phyloP scores from a whole-genome alignment of 2,888 invertebrate species.

The Leptinotarsa haldemani region DNA sequence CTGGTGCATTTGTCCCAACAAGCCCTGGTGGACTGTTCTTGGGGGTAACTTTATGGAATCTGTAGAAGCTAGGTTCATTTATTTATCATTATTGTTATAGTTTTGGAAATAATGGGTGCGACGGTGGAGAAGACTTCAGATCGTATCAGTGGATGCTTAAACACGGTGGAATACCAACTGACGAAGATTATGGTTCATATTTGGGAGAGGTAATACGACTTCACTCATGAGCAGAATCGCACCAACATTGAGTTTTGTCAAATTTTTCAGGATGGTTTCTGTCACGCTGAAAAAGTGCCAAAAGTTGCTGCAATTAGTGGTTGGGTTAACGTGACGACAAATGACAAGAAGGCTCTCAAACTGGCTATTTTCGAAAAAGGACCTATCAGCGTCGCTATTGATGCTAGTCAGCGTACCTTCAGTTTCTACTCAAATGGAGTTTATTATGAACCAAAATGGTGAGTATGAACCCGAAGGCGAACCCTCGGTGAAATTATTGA shows the following conservation, averaged over 20 bases:
- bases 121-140: constrained; percentile 95
- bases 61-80: background rate
- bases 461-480: constrained; percentile 32
- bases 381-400: constrained; percentile 90
- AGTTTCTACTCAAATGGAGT: constrained; percentile 95
- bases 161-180: constrained; percentile 87
- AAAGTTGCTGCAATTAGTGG: constrained; percentile 81
- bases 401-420: constrained; percentile 89
- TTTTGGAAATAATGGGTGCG: constrained; percentile 95
- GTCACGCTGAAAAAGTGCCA: constrained; percentile 81
- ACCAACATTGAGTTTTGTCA: background rate
- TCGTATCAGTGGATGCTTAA: constrained; percentile 94
- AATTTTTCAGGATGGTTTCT: constrained; percentile 82
- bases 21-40: constrained; percentile 94
- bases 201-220: constrained; percentile 77
- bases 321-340: constrained; percentile 89
- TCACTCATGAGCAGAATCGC: background rate
- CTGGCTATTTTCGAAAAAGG: constrained; percentile 89
- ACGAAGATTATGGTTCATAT: constrained; percentile 92
- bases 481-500: too few relatives aligned
- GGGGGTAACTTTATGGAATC: constrained; percentile 73
- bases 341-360: constrained; percentile 78
- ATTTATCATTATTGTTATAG: constrained; percentile 55
- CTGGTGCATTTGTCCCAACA: constrained; percentile 90
- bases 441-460: constrained; percentile 89